Percentiles rank a stretch among this genome's conserved stretches.
Evolutionary conservation across 2,113 vertebrate genomes (phyloP).

Genomic region (Nannobrachium achirus): DNA sequence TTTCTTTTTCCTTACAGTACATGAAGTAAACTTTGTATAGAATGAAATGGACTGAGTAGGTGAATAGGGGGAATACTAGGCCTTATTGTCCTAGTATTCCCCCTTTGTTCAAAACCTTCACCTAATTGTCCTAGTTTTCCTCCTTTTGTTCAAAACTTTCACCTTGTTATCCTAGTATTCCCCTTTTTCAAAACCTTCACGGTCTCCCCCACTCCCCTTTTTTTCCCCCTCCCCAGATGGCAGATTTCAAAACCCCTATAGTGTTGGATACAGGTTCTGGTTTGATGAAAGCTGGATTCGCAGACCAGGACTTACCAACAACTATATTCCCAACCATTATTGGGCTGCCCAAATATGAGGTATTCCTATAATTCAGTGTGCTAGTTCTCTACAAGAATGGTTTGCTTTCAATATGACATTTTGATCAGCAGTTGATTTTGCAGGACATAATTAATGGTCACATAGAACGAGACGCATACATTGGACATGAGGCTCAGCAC

Average conservation of each 20-base stretch:
- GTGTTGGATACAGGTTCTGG: slow-evolving; percentile 80
- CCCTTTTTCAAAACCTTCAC: too few species aligned
- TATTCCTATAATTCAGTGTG: slow-evolving; percentile 15
- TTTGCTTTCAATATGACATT: neutral
- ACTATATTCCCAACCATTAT: slow-evolving; percentile 75
- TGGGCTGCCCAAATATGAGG: slow-evolving; percentile 81
- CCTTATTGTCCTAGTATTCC: too few species aligned
- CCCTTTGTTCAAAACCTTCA: too few species aligned
- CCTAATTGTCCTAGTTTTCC: too few species aligned
- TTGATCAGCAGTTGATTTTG: neutral
- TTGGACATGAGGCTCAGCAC: slow-evolving; percentile 78
- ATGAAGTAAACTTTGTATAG: too few species aligned
- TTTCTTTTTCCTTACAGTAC: too few species aligned
- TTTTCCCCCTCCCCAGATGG: slow-evolving; percentile 51
- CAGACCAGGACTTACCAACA: slow-evolving; percentile 74
- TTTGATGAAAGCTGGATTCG: slow-evolving; percentile 81
- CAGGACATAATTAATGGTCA: slow-evolving; percentile 75
- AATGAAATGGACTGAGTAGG: too few species aligned
- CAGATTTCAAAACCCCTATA: slow-evolving; percentile 67
- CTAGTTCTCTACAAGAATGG: neutral
- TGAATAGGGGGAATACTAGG: too few species aligned
- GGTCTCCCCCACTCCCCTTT: too few species aligned
- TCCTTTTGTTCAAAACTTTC: too few species aligned
- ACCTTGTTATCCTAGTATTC: too few species aligned
- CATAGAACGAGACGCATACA: slow-evolving; percentile 62